Evolutionary conservation across 2,888 invertebrate genomes (phyloP).

Genomic region (Lacanobia oleracea): DNA sequence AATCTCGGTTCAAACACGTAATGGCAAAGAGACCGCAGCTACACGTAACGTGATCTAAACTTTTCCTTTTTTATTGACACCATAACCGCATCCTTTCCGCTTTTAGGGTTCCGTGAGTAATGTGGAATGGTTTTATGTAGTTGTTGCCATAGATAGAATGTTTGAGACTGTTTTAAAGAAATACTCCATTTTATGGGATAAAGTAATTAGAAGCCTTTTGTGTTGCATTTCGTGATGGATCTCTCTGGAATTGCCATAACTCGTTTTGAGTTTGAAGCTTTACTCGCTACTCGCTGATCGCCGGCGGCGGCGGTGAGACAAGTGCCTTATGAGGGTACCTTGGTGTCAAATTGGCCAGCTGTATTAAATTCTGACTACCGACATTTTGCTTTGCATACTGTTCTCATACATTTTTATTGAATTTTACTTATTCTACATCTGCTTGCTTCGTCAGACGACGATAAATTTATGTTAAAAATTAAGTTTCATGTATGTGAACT

Average conservation of each 20-base stretch:
- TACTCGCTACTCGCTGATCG: too few species aligned
- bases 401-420: too few species aligned
- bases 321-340: too few species aligned
- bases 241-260: not conserved
- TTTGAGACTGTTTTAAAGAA: not conserved
- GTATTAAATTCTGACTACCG: too few species aligned
- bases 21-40: constrained; percentile 44
- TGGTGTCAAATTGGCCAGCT: too few species aligned
- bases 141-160: not conserved
- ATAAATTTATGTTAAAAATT: too few species aligned
- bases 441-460: too few species aligned
- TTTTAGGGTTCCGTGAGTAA: constrained; percentile 31
- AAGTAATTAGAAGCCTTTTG: not conserved
- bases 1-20: constrained; percentile 34
- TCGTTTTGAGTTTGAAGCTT: too few species aligned
- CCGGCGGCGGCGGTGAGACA: too few species aligned
- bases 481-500: too few species aligned
- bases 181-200: not conserved
- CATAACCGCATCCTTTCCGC: constrained; percentile 61
- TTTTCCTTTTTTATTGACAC: constrained; percentile 60
- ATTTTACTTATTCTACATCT: too few species aligned
- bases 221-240: not conserved
- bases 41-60: constrained; percentile 53
- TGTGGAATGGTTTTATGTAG: constrained; percentile 22
- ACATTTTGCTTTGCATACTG: too few species aligned